phyloP scores from a whole-genome alignment of 2,888 invertebrate species.

The Chymomyza procnemis region DNA sequence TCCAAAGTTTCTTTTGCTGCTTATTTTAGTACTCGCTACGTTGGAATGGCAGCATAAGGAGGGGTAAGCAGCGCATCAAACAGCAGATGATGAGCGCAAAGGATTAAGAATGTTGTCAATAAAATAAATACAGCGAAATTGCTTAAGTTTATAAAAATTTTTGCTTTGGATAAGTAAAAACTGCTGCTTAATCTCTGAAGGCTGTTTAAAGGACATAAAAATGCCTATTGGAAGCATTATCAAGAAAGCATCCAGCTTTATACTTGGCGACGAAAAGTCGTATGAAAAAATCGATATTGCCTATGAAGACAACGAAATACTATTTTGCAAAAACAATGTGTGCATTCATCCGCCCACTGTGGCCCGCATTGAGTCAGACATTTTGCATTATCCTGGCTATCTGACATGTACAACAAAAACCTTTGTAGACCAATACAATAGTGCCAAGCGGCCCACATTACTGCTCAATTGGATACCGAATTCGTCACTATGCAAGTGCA shows the following conservation, averaged over 20 bases:
- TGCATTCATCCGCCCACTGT: constrained; percentile 96
- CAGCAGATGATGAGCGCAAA: neutral
- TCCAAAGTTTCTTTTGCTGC: neutral
- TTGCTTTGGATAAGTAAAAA: neutral
- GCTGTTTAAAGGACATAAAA: constrained; percentile 23
- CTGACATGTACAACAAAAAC: constrained; percentile 91
- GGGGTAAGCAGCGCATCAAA: neutral
- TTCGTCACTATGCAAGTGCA: constrained; percentile 90
- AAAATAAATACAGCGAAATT: neutral
- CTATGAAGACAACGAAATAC: constrained; percentile 90
- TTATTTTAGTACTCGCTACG: neutral
- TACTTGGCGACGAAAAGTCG: constrained; percentile 85
- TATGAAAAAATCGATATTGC: constrained; percentile 81
- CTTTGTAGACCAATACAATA: constrained; percentile 88
- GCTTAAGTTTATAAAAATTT: neutral
- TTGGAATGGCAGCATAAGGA: neutral
- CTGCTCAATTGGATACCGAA: constrained; percentile 97
- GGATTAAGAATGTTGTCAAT: neutral
- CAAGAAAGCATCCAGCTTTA: constrained; percentile 88
- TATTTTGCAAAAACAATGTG: constrained; percentile 97
- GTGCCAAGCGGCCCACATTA: constrained; percentile 87
- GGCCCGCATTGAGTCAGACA: constrained; percentile 88
- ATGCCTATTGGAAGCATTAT: constrained; percentile 90
- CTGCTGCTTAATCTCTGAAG: neutral
- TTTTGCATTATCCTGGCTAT: constrained; percentile 94